Evolutionary conservation across 2,113 vertebrate species (phyloP).

Genomic region (Todiramphus chloris): DNA sequence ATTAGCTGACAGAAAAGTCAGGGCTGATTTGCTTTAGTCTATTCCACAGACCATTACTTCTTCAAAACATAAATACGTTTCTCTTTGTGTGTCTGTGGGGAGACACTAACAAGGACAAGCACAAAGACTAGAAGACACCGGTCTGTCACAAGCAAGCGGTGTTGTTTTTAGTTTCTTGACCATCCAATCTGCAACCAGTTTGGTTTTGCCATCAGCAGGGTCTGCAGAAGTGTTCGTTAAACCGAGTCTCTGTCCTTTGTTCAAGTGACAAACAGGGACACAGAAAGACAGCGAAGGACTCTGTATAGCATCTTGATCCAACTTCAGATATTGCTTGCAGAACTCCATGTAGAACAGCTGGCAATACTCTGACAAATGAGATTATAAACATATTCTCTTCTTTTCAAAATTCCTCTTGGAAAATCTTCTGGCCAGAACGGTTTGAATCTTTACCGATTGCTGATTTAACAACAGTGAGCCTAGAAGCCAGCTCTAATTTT

Average conservation of each 20-base stretch:
- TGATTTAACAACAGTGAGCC: not conserved
- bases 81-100: not conserved
- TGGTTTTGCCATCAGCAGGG: not conserved
- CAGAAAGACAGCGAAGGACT: accelerated
- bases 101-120: not conserved
- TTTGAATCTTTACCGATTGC: not conserved
- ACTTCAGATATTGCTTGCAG: not conserved
- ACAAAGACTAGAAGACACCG: not conserved
- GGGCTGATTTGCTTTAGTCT: not conserved
- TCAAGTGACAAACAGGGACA: not conserved
- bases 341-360: not conserved
- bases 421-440: not conserved
- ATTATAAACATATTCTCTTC: not conserved
- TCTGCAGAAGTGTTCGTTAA: not conserved
- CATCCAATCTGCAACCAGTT: not conserved
- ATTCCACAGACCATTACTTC: not conserved
- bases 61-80: not conserved
- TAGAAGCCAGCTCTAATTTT: not conserved
- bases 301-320: not conserved
- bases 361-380: not conserved
- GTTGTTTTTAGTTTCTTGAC: not conserved
- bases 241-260: not conserved
- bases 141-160: not conserved
- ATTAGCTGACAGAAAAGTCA: not conserved
- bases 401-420: not conserved